Evolutionary conservation across 30 jellyfish, hydroid and myxozoan species (phyloP).

Genomic region (Nemopilema nomurai): DNA sequence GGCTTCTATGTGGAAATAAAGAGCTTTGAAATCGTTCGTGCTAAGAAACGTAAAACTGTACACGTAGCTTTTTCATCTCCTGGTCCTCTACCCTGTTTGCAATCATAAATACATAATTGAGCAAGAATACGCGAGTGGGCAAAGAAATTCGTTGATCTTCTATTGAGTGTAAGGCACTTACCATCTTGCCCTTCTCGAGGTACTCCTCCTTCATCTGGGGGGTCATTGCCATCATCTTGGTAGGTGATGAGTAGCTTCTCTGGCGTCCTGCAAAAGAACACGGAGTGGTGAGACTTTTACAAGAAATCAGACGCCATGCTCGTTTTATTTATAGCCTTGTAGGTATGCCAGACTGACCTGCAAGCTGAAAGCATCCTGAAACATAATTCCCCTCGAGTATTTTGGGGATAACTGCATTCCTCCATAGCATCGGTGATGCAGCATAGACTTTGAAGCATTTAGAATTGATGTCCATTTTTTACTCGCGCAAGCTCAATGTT

Average conservation of each 20-base stretch:
- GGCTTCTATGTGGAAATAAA: no score
- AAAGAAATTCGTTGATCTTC: background rate
- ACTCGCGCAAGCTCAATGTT: no score
- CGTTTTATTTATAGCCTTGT: background rate
- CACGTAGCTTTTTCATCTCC: no score
- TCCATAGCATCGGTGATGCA: background rate
- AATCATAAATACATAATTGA: background rate
- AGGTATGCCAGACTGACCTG: background rate
- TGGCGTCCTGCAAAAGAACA: conserved; percentile 2
- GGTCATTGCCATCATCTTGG: conserved; percentile 50
- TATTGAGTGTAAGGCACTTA: background rate
- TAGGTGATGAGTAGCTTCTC: background rate
- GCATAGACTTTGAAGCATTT: background rate
- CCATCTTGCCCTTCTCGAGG: conserved; percentile 54
- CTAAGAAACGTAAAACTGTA: no score
- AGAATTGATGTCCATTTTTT: background rate
- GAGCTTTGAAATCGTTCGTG: no score
- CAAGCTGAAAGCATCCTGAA: background rate
- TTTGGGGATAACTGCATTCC: background rate
- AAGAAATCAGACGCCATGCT: background rate
- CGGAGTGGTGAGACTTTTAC: background rate
- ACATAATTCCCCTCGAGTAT: background rate
- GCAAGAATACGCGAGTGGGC: background rate
- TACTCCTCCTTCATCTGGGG: conserved; percentile 66
- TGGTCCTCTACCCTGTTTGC: no score